A percentile compares a stretch with the other conserved stretches of the same genome.
These are phyloP conservation scores for Oriolus oriolus DNA, from an alignment of 2,113 vertebrate genomes.

Conservation along the genomic window DNA sequence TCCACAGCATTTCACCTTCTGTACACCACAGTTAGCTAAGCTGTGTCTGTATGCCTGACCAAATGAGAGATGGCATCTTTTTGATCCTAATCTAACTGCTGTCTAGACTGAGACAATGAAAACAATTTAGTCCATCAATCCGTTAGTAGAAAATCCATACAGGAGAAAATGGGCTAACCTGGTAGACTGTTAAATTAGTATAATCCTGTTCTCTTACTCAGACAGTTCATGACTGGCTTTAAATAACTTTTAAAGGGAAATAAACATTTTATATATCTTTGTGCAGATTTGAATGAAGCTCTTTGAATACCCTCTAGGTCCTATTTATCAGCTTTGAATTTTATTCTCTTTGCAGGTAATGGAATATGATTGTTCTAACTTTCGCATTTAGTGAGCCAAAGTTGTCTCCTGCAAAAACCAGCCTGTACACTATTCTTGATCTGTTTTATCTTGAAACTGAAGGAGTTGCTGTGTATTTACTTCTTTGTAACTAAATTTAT, in stretches of 20 bases:
- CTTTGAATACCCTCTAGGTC: neutral
- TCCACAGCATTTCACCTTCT: neutral
- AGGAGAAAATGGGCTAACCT: neutral
- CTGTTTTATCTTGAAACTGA: neutral
- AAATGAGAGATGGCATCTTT: neutral
- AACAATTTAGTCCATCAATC: constrained; percentile 11
- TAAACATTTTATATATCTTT: neutral
- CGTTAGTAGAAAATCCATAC: neutral
- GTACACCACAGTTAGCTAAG: neutral
- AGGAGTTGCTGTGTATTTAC: neutral
- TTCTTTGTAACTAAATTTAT: neutral
- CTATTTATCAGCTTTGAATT: neutral
- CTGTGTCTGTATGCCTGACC: neutral
- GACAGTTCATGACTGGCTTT: neutral
- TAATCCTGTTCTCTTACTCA: neutral
- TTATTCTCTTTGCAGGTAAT: neutral
- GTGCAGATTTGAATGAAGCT: neutral
- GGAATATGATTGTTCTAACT: neutral
- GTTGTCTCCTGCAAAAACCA: neutral
- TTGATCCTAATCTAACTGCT: constrained; percentile 45
- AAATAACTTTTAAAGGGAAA: neutral
- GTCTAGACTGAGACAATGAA: constrained; percentile 57
- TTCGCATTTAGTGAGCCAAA: neutral
- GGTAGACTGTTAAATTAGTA: neutral
- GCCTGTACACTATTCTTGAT: neutral